Evolutionary conservation across 2,888 invertebrate genomes (phyloP).

Genomic region (Scelioninae gen. 1): DNA sequence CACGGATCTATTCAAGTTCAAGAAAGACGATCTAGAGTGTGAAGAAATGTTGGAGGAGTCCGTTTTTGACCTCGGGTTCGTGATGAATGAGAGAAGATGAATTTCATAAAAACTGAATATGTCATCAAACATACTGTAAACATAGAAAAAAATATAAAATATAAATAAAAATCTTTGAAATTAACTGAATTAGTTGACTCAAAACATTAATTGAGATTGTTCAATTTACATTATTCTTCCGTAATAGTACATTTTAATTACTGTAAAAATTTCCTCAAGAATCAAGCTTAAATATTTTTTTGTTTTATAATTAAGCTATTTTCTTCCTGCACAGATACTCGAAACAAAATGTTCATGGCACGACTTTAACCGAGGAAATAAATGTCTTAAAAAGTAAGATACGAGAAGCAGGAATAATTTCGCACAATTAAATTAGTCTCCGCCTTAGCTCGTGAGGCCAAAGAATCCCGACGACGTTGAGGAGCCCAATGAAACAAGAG

Average conservation of each 20-base stretch:
- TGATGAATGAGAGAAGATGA: conserved; percentile 59
- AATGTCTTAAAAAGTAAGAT: conserved; percentile 62
- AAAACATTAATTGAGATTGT: too few relatives aligned
- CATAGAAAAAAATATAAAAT: too few relatives aligned
- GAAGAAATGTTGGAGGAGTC: conserved; percentile 49
- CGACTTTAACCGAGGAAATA: conserved; percentile 33
- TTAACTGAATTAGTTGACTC: too few relatives aligned
- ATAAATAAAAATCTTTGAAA: not conserved
- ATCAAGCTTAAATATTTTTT: too few relatives aligned
- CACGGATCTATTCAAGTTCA: conserved; percentile 73
- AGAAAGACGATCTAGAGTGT: conserved; percentile 62
- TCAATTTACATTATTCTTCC: too few relatives aligned
- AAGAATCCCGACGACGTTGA: conserved; percentile 67
- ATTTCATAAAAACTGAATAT: conserved; percentile 41
- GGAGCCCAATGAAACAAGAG: conserved; percentile 70
- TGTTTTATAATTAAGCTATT: conserved; percentile 26
- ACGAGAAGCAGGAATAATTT: conserved; percentile 61
- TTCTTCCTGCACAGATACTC: too few relatives aligned
- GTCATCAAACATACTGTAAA: too few relatives aligned
- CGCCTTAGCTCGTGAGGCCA: conserved; percentile 47
- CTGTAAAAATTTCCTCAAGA: too few relatives aligned
- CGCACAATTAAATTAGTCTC: conserved; percentile 68
- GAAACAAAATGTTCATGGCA: conserved; percentile 29
- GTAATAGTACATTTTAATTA: too few relatives aligned
- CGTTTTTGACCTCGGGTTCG: conserved; percentile 51